phyloP scores from a whole-genome alignment of 2,888 invertebrate species.

The Geotrupes spiniger region DNA sequence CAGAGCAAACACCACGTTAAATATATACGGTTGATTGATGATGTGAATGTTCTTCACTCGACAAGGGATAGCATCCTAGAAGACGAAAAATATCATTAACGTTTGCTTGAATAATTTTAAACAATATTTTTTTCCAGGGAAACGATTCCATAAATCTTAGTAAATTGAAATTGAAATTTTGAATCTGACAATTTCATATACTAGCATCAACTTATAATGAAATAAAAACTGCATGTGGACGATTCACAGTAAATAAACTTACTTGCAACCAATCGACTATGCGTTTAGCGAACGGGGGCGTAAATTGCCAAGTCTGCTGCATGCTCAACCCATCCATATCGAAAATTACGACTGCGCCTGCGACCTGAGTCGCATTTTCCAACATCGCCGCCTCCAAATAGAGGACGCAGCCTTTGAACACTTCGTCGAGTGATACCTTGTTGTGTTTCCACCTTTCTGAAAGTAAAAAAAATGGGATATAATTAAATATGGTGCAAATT shows the following conservation, averaged over 20 bases:
- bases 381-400: constrained; percentile 80
- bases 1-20: constrained; percentile 84
- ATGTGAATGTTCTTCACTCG: constrained; percentile 86
- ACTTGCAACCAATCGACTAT: constrained; percentile 83
- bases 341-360: constrained; percentile 77
- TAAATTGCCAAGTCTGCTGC: constrained; percentile 82
- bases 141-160: no score
- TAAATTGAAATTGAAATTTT: no score
- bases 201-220: background rate
- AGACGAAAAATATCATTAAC: no score
- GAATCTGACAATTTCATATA: no score
- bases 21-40: constrained; percentile 85
- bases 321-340: constrained; percentile 82
- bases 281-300: constrained; percentile 78
- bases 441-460: constrained; percentile 81
- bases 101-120: no score
- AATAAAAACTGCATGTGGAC: no score
- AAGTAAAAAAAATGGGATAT: constrained; percentile 16
- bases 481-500: constrained; percentile 6
- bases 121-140: no score
- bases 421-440: constrained; percentile 74
- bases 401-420: constrained; percentile 77
- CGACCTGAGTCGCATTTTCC: constrained; percentile 72
- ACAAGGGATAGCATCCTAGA: constrained; percentile 79
- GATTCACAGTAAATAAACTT: no score